Base-by-base conservation (phyloP, 1,140 invertebrate genomes). In the Heliconius melpomene region DNA sequence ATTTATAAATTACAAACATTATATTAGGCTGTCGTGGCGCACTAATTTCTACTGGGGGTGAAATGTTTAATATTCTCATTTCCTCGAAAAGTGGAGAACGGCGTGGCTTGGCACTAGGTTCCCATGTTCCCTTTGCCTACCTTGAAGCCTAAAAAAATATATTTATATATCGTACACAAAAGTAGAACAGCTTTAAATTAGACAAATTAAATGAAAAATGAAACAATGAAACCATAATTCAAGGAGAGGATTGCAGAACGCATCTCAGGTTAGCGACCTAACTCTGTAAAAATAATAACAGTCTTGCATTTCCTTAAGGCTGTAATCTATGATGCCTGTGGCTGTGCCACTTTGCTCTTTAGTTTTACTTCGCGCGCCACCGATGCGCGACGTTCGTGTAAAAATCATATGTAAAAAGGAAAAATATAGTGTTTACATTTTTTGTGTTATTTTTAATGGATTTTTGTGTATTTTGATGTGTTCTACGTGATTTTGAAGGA, bases 341-440 rank as follows among this genome's bases (percentile, higher is more conserved):
- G 23, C 60, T 66, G 23, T 80, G 66, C 74, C 74, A 75, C 74
- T 57, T 75, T 50, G 29, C 50, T 70, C 38, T 72, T 78, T 72
- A 90, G 89, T 90, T 60, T 79, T 80, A 84, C 82, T 84, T 85
- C 83, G 87, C 88, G 88, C 87, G 87, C 81, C 82, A 87, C 8
- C 86, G 83, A 80, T 84, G 87, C 84, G 84, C 81, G 87, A 88
- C 88, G 88, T 86, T 74, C 82, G 23, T 66, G 20, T 66, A 5
- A 26, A 66, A 26, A 29, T 29, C 23, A 66, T 26, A 66, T 66
- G 26, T 66, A 26, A 60, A 8, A 66, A 66, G 2, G 6, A 66
- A 66, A 66, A 29, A 5, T 66, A 66, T 23, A 29, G 60, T 66
- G 60, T 29, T 66, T 66, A 66, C 60, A 29, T 29, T 66, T 66